Percentiles rank a stretch among this genome's conserved stretches.
phyloP scores from a whole-genome alignment of 2,113 vertebrate species.

The Mesembrinibis cayennensis region DNA sequence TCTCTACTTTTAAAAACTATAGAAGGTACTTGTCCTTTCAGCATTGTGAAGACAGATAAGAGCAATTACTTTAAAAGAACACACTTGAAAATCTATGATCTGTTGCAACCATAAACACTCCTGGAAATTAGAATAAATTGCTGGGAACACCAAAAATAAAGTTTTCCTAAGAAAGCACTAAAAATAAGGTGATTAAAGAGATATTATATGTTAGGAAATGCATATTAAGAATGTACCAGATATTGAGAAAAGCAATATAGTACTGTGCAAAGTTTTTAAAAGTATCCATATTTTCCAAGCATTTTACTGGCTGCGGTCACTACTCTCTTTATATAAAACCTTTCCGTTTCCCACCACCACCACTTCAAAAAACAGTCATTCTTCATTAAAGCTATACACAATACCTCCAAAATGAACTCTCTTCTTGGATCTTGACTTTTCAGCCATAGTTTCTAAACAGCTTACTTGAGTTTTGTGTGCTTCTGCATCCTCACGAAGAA shows the following conservation, averaged over 20 bases:
- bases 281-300: neutral
- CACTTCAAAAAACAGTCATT: neutral
- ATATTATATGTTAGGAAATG: neutral
- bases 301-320: neutral
- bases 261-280: neutral
- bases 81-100: neutral
- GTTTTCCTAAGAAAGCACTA: neutral
- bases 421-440: conserved; percentile 70
- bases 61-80: neutral
- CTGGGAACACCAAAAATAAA: neutral
- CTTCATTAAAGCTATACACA: neutral
- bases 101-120: neutral
- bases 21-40: neutral
- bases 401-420: conserved; percentile 74
- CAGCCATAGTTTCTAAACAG: conserved; percentile 70
- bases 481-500: neutral
- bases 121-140: neutral
- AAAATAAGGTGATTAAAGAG: neutral
- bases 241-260: neutral
- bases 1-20: neutral
- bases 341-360: neutral
- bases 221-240: neutral
- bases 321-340: neutral
- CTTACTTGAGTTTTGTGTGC: conserved; percentile 14
- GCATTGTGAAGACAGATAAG: neutral